Evolutionary conservation across 2,113 vertebrate genomes (phyloP).

Genomic region (Ctenomys sociabilis): DNA sequence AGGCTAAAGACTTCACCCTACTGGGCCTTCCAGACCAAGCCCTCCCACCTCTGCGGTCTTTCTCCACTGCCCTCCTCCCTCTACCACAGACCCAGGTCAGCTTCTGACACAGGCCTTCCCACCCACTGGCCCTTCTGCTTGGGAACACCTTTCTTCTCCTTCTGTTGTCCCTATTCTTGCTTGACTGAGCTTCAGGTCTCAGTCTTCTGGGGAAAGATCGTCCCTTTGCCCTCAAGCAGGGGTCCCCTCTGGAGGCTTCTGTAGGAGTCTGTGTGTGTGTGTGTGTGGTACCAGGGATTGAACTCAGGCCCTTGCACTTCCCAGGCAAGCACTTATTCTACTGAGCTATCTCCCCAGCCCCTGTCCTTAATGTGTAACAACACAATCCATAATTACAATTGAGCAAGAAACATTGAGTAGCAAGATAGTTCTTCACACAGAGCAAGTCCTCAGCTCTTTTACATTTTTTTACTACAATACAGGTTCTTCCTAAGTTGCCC

Average conservation of each 20-base stretch:
- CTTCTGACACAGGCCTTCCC: background rate
- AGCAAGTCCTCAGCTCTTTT: background rate
- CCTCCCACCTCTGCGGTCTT: background rate
- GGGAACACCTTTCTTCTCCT: background rate
- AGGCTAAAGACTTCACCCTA: background rate
- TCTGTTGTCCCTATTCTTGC: background rate
- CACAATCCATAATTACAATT: background rate
- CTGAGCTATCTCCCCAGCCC: no score
- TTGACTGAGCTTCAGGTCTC: background rate
- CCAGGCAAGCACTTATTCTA: no score
- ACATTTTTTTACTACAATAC: background rate
- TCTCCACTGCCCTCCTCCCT: background rate
- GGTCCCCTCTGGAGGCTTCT: background rate
- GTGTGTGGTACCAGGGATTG: no score
- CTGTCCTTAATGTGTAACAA: background rate
- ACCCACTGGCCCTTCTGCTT: background rate
- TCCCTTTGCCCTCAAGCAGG: background rate
- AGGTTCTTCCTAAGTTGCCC: background rate
- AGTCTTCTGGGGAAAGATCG: background rate
- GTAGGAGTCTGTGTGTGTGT: no score
- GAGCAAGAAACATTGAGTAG: constrained; percentile 1
- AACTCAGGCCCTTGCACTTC: no score
- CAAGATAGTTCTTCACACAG: background rate
- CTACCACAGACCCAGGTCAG: accelerated
- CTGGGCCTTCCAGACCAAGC: background rate